Percentiles rank a stretch among this genome's conserved stretches.
phyloP scores from a whole-genome alignment of 2,113 vertebrate genomes.

The Kryptolebias marmoratus region DNA sequence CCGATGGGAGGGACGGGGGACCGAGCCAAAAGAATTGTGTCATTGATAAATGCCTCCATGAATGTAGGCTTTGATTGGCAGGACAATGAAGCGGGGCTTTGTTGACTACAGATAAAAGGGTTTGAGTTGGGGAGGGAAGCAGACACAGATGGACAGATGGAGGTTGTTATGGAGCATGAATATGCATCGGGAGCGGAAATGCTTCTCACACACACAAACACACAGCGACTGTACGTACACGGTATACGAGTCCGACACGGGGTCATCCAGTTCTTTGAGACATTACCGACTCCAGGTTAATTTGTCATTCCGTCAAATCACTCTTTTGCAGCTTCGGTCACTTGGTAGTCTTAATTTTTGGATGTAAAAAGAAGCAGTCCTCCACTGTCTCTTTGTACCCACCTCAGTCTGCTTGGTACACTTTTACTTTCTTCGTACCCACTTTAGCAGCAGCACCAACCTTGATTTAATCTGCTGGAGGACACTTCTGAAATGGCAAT shows the following conservation, averaged over 20 bases:
- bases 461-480: no score
- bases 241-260: not conserved
- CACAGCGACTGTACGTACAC: not conserved
- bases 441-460: no score
- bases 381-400: no score
- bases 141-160: slow-evolving; percentile 41
- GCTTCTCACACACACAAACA: not conserved
- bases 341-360: no score
- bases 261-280: not conserved
- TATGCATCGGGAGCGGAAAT: slow-evolving; percentile 13
- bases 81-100: slow-evolving; percentile 66
- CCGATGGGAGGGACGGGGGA: slow-evolving; percentile 31
- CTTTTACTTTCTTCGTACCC: no score
- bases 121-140: slow-evolving; percentile 37
- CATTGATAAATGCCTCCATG: slow-evolving; percentile 65
- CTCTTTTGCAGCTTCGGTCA: no score
- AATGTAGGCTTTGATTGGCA: slow-evolving; percentile 72
- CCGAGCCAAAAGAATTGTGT: slow-evolving; percentile 61
- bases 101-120: slow-evolving; percentile 62
- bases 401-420: no score
- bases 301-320: no score
- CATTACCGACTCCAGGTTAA: not conserved
- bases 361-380: no score
- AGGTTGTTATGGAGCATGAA: slow-evolving; percentile 35
- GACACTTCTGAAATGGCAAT: no score